Conservation (phyloP, 2,888 invertebrate species). For the Molorchus minor region DNA sequence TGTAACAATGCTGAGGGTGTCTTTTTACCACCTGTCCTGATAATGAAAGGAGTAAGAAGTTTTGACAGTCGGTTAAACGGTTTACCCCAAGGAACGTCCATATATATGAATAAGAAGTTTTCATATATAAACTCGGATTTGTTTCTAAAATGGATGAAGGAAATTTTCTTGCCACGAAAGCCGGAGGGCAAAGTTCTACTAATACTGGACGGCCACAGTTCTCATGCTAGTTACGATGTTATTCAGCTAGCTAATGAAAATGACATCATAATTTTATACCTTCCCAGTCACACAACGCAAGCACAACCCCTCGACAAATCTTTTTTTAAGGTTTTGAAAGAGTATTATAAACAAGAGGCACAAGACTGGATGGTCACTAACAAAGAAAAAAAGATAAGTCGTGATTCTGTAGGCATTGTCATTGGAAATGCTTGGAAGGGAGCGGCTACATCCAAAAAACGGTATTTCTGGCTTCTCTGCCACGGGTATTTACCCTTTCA, state of each 20-base stretch:
- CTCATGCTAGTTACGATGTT: constrained; percentile 5
- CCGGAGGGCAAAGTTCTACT: constrained; percentile 19
- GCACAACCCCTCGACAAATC: constrained; percentile 3
- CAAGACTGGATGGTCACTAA: not conserved
- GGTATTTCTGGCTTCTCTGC: constrained; percentile 26
- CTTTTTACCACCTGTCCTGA: constrained; percentile 27
- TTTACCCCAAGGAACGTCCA: constrained; percentile 12
- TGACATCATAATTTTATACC: not conserved
- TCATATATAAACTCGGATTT: constrained; percentile 21
- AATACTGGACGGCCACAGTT: constrained; percentile 15
- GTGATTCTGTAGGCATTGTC: not conserved
- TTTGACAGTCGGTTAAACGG: not conserved
- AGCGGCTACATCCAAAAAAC: constrained; percentile 24
- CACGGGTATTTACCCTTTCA: constrained; percentile 30
- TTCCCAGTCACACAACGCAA: constrained; percentile 5
- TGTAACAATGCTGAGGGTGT: constrained; percentile 32
- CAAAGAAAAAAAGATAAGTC: constrained; percentile 2
- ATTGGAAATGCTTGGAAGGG: constrained; percentile 8
- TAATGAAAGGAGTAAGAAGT: not conserved
- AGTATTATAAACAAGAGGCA: constrained; percentile 3
- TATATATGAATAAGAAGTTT: constrained; percentile 20
- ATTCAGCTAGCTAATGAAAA: constrained; percentile 2
- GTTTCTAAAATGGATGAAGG: constrained; percentile 21
- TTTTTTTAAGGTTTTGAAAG: constrained; percentile 4
- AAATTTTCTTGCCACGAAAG: constrained; percentile 20